These are phyloP conservation scores for Macrostomum lignano DNA, from an alignment of 1,140 invertebrate genomes.

Conservation along the genomic window DNA sequence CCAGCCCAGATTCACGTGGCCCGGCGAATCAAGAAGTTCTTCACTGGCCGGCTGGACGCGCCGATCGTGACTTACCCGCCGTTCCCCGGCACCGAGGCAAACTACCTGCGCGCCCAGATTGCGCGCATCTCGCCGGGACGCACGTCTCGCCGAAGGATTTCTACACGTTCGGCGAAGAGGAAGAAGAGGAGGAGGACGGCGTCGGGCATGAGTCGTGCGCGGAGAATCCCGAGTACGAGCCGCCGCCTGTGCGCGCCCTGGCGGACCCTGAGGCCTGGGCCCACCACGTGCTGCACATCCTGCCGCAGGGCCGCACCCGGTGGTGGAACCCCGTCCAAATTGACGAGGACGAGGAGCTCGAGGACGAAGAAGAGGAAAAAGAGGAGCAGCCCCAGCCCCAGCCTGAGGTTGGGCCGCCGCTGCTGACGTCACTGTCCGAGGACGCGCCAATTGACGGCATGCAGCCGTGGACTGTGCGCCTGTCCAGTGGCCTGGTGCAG, in stretches of 20 bases:
- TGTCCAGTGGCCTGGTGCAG: not conserved
- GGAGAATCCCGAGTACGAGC: constrained; percentile 28
- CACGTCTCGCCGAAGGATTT: constrained; percentile 44
- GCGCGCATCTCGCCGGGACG: constrained; percentile 46
- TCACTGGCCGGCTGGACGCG: constrained; percentile 26
- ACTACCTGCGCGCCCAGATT: constrained; percentile 55
- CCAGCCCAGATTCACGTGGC: constrained; percentile 20
- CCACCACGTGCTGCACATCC: constrained; percentile 43
- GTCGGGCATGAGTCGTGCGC: constrained; percentile 15
- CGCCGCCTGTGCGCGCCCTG: constrained; percentile 29
- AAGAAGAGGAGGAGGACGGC: constrained; percentile 29
- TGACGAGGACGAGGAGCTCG: constrained; percentile 25
- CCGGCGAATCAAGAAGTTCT: constrained; percentile 26
- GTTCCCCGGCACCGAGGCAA: constrained; percentile 41
- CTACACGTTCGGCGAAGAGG: constrained; percentile 32
- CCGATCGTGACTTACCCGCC: constrained; percentile 25
- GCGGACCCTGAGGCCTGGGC: constrained; percentile 44
- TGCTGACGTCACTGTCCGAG: constrained; percentile 24
- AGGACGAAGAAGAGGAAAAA: constrained; percentile 13
- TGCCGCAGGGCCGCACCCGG: constrained; percentile 39
- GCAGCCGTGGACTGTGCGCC: constrained; percentile 33
- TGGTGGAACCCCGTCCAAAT: constrained; percentile 13
- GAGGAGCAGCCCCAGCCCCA: constrained; percentile 13
- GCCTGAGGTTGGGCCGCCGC: constrained; percentile 33
- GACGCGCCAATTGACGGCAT: constrained; percentile 23